Evolutionary conservation across 2,888 invertebrate genomes (phyloP), one percentile per base, ranked within the genome.

Genomic region (Eilema caniola): DNA sequence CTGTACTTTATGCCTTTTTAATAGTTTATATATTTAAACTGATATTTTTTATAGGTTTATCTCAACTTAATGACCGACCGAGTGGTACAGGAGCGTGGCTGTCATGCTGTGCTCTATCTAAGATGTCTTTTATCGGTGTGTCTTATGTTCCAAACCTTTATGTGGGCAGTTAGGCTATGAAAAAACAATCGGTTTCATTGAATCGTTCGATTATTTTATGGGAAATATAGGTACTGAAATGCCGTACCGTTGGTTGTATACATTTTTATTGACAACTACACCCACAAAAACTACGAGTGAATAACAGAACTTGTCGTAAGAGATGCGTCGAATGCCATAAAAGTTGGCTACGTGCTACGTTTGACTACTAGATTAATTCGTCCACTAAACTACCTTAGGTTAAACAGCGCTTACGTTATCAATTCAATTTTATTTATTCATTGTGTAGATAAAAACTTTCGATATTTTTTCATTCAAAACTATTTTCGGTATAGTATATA

Each of bases 11-110:
- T 85, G 81, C 79, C 75, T 84, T 86, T 90, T 89, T 89, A 88
- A 91, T 89, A 84, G 87, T 81, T 79, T 86, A 87, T 88, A 88
- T 89, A 89, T 90, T 87, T 88, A 88, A 89, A 90, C 77, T 83
- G 71, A 74, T 65, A 75, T 69, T 84, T 85, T 89, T 87, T 86
- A 88, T 85, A 84, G 84, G 84, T 87, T 85, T 83, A 83, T 86
- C 83, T 86, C 73, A 83, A 86, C 84, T 87, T 86, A 84, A 86
- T 86, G 81, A 76, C 74, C 79, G 77, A 83, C 78, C 78, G 78
- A 81, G 77, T 80, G 76, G 79, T 78, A 82, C 83, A 83, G 80
- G 83, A 82, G 82, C 81, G 82, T 76, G 74, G 76, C 77, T 83
- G 86, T 86, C 90, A 86, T 82, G 85, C 85, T 85, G 88, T 72